Percentiles rank a stretch among this genome's conserved stretches.
phyloP scores from a whole-genome alignment of 2,113 vertebrate genomes.

The Pseudolaguvia tuberculata region DNA sequence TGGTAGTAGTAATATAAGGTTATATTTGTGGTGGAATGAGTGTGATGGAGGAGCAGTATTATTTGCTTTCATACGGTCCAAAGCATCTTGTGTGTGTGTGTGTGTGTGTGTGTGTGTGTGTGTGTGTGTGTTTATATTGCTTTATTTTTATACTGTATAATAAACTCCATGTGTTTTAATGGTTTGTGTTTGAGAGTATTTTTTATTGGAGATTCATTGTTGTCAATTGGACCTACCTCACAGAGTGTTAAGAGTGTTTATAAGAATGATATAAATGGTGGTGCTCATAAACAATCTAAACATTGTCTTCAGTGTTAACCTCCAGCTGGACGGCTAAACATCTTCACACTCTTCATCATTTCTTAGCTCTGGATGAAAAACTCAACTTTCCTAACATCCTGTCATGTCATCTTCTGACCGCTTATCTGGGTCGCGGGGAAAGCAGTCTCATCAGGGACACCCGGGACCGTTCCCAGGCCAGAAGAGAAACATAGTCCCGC shows the following conservation, averaged over 20 bases:
- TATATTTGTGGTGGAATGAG: no score
- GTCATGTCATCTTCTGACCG: no score
- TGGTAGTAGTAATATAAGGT: no score
- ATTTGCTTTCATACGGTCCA: no score
- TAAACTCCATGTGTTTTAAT: neutral
- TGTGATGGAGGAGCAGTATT: no score
- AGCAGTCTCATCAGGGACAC: no score
- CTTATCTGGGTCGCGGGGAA: no score
- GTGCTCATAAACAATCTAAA: neutral
- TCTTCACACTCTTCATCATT: neutral
- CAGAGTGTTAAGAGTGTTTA: no score
- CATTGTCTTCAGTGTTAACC: neutral
- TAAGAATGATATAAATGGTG: neutral
- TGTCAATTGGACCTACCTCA: no score
- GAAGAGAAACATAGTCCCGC: no score
- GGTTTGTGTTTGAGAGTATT: neutral
- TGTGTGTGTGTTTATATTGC: conserved; percentile 20
- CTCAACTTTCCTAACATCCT: neutral
- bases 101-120: conserved; percentile 22
- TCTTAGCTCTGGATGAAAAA: no score
- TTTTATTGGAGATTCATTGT: neutral
- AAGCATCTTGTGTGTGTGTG: conserved; percentile 34
- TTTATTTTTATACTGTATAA: conserved; percentile 9
- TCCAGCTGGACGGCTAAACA: neutral
- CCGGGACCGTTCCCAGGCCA: no score